phyloP scores from a whole-genome alignment of 2,797 vertebrate genomes.

The Schizopygopsis pylzovi region DNA sequence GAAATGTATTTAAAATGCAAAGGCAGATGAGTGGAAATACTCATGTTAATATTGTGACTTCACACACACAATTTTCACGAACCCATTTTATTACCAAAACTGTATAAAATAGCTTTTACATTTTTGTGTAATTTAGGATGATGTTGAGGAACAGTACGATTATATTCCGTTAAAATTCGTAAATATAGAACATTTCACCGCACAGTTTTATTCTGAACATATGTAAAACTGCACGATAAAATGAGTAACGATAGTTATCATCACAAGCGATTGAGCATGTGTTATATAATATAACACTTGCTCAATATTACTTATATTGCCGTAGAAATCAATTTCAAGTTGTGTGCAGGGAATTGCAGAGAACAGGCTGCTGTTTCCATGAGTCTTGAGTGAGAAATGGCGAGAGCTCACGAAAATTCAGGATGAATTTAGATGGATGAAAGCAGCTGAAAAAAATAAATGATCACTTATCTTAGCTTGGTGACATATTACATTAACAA shows the following conservation, averaged over 20 bases:
- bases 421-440: not conserved
- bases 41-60: not conserved
- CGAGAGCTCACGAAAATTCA: not conserved
- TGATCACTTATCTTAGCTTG: not conserved
- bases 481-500: not conserved
- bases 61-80: not conserved
- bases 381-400: not conserved
- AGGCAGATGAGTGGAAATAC: not conserved
- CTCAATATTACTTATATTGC: not conserved
- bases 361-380: not conserved
- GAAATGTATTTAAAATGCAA: not conserved
- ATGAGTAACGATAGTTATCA: not conserved
- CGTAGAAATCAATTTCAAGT: not conserved
- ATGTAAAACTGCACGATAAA: not conserved
- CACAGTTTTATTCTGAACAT: not conserved
- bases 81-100: not conserved
- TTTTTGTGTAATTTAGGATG: not conserved
- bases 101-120: not conserved
- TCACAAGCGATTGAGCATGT: not conserved
- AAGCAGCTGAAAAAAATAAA: not conserved
- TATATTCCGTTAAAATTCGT: not conserved
- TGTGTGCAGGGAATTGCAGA: not conserved
- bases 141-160: not conserved
- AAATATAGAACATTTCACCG: not conserved
- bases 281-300: too few relatives aligned